Conservation (phyloP, 2,113 vertebrate species). For the Rhabdomys dilectus region DNA sequence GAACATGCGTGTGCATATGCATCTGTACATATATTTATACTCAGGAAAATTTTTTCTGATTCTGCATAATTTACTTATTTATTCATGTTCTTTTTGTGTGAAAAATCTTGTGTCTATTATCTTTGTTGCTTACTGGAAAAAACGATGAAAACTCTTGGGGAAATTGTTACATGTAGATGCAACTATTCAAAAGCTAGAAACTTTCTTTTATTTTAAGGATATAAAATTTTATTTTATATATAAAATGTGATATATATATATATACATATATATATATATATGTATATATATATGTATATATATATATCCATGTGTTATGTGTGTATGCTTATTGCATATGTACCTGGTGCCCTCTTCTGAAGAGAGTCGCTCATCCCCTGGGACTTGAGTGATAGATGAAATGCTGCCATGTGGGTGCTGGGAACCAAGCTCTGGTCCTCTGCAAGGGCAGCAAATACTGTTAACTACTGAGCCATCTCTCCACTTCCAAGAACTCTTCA, state of each 20-base stretch:
- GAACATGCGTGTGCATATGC: slow-evolving; percentile 39
- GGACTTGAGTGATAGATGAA: background rate
- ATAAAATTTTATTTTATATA: background rate
- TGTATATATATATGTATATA: too few species aligned
- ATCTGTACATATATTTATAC: slow-evolving; percentile 55
- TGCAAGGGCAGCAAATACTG: background rate
- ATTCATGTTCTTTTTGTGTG: slow-evolving; percentile 65
- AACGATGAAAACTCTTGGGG: slow-evolving; percentile 5
- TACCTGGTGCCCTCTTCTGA: background rate
- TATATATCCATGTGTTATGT: too few species aligned
- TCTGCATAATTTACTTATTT: slow-evolving; percentile 82
- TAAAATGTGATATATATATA: too few species aligned
- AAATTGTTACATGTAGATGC: background rate
- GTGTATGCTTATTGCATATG: too few species aligned
- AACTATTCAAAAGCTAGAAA: slow-evolving; percentile 19
- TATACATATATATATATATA: too few species aligned
- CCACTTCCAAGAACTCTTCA: background rate
- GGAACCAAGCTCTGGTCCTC: background rate
- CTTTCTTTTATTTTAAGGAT: background rate
- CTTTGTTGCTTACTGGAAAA: slow-evolving; percentile 67
- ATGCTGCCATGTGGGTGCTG: background rate
- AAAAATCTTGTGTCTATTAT: slow-evolving; percentile 73
- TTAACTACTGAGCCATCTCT: background rate
- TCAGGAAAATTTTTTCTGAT: slow-evolving; percentile 68
- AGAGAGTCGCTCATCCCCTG: background rate